Percentiles rank a stretch among this genome's conserved stretches.
phyloP scores from a whole-genome alignment of 2,113 vertebrate genomes.

The Oenanthe oenanthe region DNA sequence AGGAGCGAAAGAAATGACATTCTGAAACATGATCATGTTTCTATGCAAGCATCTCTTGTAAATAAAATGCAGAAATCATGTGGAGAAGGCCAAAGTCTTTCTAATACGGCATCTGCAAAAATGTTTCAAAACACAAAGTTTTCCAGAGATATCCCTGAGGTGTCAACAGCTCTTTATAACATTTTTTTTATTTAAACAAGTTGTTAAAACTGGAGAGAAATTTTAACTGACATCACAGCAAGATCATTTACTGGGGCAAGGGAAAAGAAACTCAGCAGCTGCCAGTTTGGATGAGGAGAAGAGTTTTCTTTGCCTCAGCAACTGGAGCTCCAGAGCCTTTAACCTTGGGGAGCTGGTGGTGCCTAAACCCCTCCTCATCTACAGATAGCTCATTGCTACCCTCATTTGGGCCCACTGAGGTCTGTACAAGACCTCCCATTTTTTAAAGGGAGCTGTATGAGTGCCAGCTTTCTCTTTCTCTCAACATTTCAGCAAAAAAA shows the following conservation, averaged over 20 bases:
- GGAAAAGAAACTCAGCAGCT: background rate
- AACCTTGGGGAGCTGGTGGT: background rate
- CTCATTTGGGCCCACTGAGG: background rate
- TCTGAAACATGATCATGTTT: background rate
- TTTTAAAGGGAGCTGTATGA: background rate
- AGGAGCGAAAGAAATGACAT: background rate
- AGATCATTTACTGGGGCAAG: background rate
- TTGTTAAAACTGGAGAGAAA: conserved; percentile 28
- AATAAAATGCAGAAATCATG: conserved; percentile 16
- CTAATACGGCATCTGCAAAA: conserved; percentile 40
- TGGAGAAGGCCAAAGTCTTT: background rate
- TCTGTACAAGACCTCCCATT: background rate
- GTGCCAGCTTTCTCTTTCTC: background rate
- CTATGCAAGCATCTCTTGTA: background rate
- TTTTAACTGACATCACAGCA: background rate
- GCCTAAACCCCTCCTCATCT: background rate
- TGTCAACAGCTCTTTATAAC: conserved; percentile 37
- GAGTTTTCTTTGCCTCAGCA: background rate
- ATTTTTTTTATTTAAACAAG: background rate
- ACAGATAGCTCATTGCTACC: background rate
- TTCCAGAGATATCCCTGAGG: conserved; percentile 38
- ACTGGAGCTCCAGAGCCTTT: background rate
- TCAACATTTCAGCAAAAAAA: background rate
- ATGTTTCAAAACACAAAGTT: background rate
- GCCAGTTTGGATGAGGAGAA: background rate